phyloP scores from a whole-genome alignment of 2,797 vertebrate species.

The Gymnoscopelus microlampas region DNA sequence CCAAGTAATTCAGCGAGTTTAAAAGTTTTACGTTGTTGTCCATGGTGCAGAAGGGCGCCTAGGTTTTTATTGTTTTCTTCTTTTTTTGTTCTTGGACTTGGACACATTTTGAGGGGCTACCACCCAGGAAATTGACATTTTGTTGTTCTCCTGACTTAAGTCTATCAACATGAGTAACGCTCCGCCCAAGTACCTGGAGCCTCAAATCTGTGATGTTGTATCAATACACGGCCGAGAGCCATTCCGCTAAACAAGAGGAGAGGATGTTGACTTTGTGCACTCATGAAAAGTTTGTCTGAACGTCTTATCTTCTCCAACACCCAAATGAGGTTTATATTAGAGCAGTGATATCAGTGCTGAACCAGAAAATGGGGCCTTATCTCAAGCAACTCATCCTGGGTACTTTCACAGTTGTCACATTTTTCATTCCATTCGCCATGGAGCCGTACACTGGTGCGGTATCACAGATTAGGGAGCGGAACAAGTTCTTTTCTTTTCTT shows the following conservation, averaged over 20 bases:
- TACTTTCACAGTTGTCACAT: slow-evolving; percentile 46
- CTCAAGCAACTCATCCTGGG: slow-evolving; percentile 49
- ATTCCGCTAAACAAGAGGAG: slow-evolving; percentile 27
- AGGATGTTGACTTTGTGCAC: slow-evolving; percentile 39
- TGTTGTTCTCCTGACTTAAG: no score
- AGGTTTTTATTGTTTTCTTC: no score
- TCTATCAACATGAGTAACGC: slow-evolving; percentile 5
- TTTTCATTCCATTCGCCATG: slow-evolving; percentile 50
- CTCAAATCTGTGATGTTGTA: slow-evolving; percentile 46
- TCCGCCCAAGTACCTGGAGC: slow-evolving; percentile 25
- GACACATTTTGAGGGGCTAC: no score
- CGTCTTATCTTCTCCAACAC: slow-evolving; percentile 55
- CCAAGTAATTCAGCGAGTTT: not conserved
- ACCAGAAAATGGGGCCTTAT: slow-evolving; percentile 60
- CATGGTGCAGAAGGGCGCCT: no score
- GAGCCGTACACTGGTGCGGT: slow-evolving; percentile 17
- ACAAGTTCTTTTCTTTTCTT: slow-evolving; percentile 14
- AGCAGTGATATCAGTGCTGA: slow-evolving; percentile 51
- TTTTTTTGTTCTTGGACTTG: no score
- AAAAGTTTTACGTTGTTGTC: not conserved
- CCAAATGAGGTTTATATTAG: slow-evolving; percentile 63
- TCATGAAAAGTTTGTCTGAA: slow-evolving; percentile 52
- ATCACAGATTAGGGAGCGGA: slow-evolving; percentile 14
- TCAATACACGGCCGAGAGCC: slow-evolving; percentile 44
- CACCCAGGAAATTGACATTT: no score